Evolutionary conservation across 2,113 vertebrate genomes (phyloP).

Genomic region (Octodon degus): DNA sequence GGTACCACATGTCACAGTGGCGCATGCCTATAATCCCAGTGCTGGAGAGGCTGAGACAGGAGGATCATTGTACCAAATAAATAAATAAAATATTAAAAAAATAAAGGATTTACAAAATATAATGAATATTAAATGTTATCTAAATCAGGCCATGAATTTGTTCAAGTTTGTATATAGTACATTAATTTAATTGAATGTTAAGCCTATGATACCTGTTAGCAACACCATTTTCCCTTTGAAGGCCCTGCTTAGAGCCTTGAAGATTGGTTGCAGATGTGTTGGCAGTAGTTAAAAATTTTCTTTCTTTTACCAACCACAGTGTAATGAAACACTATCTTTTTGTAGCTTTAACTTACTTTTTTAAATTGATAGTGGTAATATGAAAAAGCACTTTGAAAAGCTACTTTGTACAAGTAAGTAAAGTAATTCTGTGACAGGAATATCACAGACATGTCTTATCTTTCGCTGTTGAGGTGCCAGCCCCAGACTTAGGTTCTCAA

Average conservation of each 20-base stretch:
- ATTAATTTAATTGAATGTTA: not conserved
- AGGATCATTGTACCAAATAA: no score
- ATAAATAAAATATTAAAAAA: no score
- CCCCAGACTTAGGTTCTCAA: not conserved
- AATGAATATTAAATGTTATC: not conserved
- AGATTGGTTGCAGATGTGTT: not conserved
- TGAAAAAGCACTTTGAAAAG: not conserved
- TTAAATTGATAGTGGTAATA: not conserved
- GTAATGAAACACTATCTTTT: not conserved
- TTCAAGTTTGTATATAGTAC: not conserved
- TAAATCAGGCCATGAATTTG: not conserved
- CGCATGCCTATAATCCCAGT: no score
- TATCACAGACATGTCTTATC: not conserved
- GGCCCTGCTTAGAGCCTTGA: not conserved
- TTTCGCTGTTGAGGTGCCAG: not conserved
- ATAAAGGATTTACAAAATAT: constrained; percentile 6
- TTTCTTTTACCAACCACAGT: not conserved
- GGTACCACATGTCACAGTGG: no score
- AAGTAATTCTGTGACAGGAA: not conserved
- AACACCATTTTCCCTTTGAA: not conserved
- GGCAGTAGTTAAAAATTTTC: not conserved
- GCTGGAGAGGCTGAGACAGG: no score
- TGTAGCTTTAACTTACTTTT: constrained; percentile 12
- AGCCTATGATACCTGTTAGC: not conserved
- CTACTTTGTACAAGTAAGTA: not conserved